phyloP scores from a whole-genome alignment of 2,113 vertebrate genomes.

The Phodopus roborovskii region DNA sequence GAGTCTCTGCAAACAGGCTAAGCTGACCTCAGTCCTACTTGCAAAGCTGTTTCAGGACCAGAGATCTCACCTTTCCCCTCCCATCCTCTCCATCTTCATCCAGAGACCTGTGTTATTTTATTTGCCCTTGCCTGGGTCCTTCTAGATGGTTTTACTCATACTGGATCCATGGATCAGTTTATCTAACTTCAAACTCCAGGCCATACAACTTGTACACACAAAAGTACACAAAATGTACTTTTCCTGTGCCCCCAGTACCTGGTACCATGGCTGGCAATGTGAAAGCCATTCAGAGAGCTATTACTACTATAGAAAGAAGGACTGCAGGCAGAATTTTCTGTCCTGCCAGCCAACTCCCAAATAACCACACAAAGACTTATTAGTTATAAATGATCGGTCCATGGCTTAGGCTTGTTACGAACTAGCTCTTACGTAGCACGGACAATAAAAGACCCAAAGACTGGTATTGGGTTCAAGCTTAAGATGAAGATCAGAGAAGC shows the following conservation, averaged over 20 bases:
- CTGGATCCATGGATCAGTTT: not conserved
- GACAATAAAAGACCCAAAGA: no score
- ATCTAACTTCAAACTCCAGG: not conserved
- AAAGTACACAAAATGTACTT: not conserved
- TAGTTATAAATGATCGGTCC: no score
- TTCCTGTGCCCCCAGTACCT: not conserved
- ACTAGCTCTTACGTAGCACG: no score
- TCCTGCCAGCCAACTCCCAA: no score
- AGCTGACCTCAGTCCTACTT: rapidly evolving
- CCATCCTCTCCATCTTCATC: not conserved
- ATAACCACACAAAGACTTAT: no score
- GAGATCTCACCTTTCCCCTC: not conserved
- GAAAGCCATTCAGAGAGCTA: not conserved
- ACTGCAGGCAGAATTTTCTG: not conserved
- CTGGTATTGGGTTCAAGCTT: no score
- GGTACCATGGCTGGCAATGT: not conserved
- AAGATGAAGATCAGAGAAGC: no score
- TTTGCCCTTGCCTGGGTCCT: not conserved
- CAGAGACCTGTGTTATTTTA: not conserved
- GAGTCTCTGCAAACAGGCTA: not conserved
- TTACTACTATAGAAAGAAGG: not conserved
- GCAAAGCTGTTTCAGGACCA: not conserved
- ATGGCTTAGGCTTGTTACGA: no score
- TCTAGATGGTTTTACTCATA: no score
- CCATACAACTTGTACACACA: rapidly evolving